Conservation (phyloP, 2,888 invertebrate genomes). For the Proisotoma minuta region DNA sequence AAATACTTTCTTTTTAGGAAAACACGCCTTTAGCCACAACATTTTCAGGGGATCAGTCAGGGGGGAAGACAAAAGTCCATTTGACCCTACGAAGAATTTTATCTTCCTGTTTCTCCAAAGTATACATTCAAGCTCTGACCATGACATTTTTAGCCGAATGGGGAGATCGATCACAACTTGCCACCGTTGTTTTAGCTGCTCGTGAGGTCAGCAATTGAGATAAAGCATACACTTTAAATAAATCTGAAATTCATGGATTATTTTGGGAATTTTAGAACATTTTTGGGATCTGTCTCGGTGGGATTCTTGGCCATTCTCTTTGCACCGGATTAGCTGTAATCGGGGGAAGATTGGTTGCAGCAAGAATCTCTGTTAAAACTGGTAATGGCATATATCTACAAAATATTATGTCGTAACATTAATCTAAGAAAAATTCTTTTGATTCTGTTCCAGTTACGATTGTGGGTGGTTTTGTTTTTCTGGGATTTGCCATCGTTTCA, state of each 20-base stretch:
- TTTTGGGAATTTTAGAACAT: conserved; percentile 61
- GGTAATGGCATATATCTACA: conserved; percentile 57
- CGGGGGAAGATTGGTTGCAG: conserved; percentile 93
- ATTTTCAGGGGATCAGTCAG: neutral
- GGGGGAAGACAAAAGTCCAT: conserved; percentile 22
- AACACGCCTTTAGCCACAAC: conserved; percentile 23
- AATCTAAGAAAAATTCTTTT: too few relatives aligned
- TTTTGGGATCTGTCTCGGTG: conserved; percentile 88
- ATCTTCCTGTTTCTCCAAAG: conserved; percentile 36
- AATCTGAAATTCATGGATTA: neutral
- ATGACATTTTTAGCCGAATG: conserved; percentile 98
- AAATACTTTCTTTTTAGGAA: conserved; percentile 18
- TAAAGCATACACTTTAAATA: neutral
- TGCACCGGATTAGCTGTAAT: conserved; percentile 96
- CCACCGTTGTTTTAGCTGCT: conserved; percentile 94
- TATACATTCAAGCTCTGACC: conserved; percentile 64
- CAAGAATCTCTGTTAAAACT: conserved; percentile 94
- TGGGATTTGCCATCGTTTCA: conserved; percentile 88
- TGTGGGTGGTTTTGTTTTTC: conserved; percentile 90
- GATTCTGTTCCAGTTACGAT: conserved; percentile 76
- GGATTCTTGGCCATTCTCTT: conserved; percentile 85
- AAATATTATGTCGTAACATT: conserved; percentile 12
- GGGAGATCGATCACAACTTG: conserved; percentile 96
- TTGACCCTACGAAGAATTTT: conserved; percentile 31
- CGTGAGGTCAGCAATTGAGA: conserved; percentile 63